phyloP scores from a whole-genome alignment of 2,113 vertebrate species.

The Ia io region DNA sequence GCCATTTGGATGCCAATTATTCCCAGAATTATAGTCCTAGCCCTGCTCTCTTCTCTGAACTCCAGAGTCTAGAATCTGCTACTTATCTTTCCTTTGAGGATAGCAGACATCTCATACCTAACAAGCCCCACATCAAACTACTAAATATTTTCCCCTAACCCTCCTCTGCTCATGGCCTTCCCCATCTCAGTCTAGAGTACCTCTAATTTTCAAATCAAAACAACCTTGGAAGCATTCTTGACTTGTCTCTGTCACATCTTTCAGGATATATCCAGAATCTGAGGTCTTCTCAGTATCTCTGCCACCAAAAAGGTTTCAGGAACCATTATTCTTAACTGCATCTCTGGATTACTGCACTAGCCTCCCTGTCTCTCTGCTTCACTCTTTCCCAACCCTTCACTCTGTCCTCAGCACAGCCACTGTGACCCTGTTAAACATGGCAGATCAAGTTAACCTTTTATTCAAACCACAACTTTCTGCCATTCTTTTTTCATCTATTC shows the following conservation, averaged over 20 bases:
- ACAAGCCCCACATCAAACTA: no score
- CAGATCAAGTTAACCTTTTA: not conserved
- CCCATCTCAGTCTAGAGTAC: no score
- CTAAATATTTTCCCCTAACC: no score
- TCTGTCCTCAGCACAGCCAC: not conserved
- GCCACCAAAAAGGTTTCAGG: no score
- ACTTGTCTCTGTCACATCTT: not conserved
- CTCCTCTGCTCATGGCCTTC: no score
- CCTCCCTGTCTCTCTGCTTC: not conserved
- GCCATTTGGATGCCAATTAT: no score
- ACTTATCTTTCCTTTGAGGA: no score
- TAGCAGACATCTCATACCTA: no score
- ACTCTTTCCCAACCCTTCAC: not conserved
- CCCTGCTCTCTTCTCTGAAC: no score
- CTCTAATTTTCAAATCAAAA: not conserved
- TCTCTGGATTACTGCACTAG: not conserved
- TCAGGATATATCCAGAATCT: not conserved
- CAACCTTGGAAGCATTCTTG: not conserved
- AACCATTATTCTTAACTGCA: not conserved
- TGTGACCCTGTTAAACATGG: not conserved
- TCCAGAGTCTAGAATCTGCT: no score
- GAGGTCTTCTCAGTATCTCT: not conserved
- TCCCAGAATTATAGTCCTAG: no score
- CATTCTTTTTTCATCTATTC: not conserved
- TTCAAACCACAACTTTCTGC: not conserved